Base-by-base conservation (phyloP, 2,888 invertebrate genomes). In the Agriopis leucophaearia region DNA sequence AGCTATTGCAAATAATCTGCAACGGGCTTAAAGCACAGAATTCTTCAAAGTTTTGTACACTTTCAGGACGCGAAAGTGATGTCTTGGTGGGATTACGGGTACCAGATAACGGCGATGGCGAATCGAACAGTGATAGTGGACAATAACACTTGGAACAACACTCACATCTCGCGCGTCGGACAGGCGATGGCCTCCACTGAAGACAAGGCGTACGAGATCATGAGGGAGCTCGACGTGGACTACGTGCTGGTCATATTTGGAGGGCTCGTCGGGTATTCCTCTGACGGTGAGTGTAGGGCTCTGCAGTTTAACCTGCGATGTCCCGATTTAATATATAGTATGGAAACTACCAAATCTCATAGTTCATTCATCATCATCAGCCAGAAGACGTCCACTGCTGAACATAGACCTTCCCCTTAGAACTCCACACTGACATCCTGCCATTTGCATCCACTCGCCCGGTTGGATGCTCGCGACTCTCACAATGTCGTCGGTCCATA, bases 21-120 rank as follows among this genome's bases (percentile, higher is more conserved):
- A n/a, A n/a, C n/a, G n/a, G n/a, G n/a, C n/a, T n/a, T 27, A 27
- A 27, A 27, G 27, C 12, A 44, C 13, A 3, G 8, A 15, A 8
- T 0, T 47, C n/a, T n/a, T 1, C 15, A 47, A 15, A n/a, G 12
- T 5, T 27, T 27, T 13, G 35, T n/a, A 8, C 13, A n/a, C 8
- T 27, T 27, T 0, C 80, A 97, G 97, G 97, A 99, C 90, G 97
- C 99, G 0, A 97, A 98, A 87, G 97, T 99, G 66, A 99, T 99
- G 99, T 99, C 99, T 0, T 99, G 99, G 99, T 99, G 99, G 99
- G 99, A 99, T 95, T 99, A 99, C 91, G 99, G 99, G 0, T 99
- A 99, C 92, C 98, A 98, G 92, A 99, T 99, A 94, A 99, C 99
- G 0, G 99, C 99, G 0, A 99, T 99, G 99, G 99, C 99, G 15